A percentile compares a stretch with the other conserved stretches of the same genome.
phyloP scores from a whole-genome alignment of 2,113 vertebrate genomes.

The Petroica traversi region DNA sequence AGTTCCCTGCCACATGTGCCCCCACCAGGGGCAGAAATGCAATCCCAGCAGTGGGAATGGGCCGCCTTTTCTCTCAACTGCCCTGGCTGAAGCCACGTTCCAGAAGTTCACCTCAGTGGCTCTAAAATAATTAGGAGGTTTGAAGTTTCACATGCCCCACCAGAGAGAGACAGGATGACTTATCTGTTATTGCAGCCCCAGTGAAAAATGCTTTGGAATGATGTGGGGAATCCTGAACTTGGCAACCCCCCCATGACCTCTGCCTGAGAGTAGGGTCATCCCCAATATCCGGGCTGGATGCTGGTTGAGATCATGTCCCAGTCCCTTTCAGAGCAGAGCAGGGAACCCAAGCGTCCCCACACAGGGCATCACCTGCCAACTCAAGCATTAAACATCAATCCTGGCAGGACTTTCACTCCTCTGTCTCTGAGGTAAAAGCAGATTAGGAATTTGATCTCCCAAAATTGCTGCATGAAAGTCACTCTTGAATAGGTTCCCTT shows the following conservation, averaged over 20 bases:
- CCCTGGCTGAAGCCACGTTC: neutral
- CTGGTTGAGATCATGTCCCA: neutral
- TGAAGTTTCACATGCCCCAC: conserved; percentile 50
- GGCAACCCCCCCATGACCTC: conserved; percentile 34
- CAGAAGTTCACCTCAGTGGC: conserved; percentile 9
- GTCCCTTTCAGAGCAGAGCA: neutral
- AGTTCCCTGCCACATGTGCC: neutral
- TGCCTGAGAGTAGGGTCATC: conserved; percentile 40
- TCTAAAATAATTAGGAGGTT: conserved; percentile 69
- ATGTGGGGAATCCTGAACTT: conserved; percentile 52
- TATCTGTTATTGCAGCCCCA: conserved; percentile 53
- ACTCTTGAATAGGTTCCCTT: neutral
- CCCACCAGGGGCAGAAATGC: neutral
- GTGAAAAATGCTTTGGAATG: neutral
- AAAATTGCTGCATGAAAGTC: neutral
- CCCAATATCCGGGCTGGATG: conserved; percentile 67
- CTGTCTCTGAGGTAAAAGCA: neutral
- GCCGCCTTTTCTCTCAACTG: neutral
- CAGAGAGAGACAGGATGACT: conserved; percentile 37
- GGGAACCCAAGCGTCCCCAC: neutral
- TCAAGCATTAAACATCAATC: conserved; percentile 40
- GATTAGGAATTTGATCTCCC: conserved; percentile 34
- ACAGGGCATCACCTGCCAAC: neutral
- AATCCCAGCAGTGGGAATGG: neutral
- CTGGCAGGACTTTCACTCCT: neutral